Conservation (phyloP, 2,888 invertebrate genomes). For the Plutella xylostella region DNA sequence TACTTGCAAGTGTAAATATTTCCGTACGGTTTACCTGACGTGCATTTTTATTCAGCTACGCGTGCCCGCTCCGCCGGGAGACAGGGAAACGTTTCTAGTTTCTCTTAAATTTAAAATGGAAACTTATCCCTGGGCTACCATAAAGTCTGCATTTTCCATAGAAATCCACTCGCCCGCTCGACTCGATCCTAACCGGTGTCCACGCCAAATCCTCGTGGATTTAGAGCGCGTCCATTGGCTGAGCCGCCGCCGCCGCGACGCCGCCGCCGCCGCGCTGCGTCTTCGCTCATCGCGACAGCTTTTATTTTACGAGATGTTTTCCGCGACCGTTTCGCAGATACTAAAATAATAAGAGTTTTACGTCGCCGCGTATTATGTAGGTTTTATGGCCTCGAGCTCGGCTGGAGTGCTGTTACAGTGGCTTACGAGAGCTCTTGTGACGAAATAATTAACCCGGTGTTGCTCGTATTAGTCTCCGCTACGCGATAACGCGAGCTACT, state of each 20-base stretch:
- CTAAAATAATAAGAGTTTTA: constrained; percentile 69
- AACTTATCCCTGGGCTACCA: constrained; percentile 65
- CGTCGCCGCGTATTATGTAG: constrained; percentile 63
- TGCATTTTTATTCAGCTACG: constrained; percentile 60
- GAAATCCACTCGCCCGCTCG: constrained; percentile 56
- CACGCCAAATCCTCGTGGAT: constrained; percentile 60
- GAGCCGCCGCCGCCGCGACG: constrained; percentile 23
- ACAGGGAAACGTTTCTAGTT: constrained; percentile 62
- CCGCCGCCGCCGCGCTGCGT: constrained; percentile 14
- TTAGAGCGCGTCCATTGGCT: constrained; percentile 45
- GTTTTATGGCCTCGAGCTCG: constrained; percentile 60
- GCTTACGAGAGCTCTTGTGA: constrained; percentile 63
- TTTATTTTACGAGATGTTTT: constrained; percentile 66
- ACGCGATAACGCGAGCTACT: constrained; percentile 31
- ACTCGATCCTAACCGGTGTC: constrained; percentile 60
- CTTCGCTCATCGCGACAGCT: constrained; percentile 44
- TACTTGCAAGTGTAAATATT: constrained; percentile 43
- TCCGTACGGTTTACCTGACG: constrained; percentile 46
- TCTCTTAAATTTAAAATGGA: constrained; percentile 67
- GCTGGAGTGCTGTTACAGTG: constrained; percentile 58
- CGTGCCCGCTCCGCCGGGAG: constrained; percentile 38
- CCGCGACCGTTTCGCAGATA: constrained; percentile 63
- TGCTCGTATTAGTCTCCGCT: constrained; percentile 51
- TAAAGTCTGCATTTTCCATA: constrained; percentile 68
- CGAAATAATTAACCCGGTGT: constrained; percentile 63